Evolutionary conservation across 37 sponge, comb jelly and placozoan genomes (phyloP).

Genomic region (Aplysina aerophoba): DNA sequence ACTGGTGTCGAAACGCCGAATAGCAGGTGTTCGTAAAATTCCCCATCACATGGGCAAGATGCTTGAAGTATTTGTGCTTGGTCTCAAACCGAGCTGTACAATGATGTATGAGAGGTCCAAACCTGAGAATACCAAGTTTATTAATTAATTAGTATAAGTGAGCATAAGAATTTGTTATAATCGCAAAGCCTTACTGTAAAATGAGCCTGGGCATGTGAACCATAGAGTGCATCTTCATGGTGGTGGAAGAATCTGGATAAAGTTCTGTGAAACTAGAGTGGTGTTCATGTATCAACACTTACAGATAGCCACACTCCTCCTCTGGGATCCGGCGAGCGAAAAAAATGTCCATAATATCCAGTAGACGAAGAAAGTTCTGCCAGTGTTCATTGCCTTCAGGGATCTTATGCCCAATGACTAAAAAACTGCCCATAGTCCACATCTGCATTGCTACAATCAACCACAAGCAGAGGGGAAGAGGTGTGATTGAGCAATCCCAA

Average conservation of each 20-base stretch:
- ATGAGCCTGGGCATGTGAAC: no score
- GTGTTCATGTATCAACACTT: neutral
- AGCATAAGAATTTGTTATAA: neutral
- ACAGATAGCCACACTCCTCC: neutral
- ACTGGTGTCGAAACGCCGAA: neutral
- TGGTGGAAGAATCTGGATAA: neutral
- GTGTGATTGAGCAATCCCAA: no score
- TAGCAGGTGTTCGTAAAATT: neutral
- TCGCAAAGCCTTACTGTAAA: no score
- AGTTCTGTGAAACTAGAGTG: neutral
- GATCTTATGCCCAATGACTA: no score
- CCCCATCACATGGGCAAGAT: conserved; percentile 9
- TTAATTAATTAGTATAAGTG: neutral
- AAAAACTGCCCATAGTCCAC: neutral
- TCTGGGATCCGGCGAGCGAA: no score
- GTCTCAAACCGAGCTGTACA: neutral
- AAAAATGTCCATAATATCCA: no score
- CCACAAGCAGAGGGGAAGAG: no score
- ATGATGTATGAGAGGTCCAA: neutral
- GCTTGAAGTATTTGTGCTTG: conserved; percentile 20
- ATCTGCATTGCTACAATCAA: neutral
- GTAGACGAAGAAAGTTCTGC: no score
- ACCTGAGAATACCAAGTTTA: no score
- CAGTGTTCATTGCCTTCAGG: no score
- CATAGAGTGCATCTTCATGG: conserved; percentile 11